Evolutionary conservation across 2,113 vertebrate genomes (phyloP).

Genomic region (Odontophorus gujanensis): DNA sequence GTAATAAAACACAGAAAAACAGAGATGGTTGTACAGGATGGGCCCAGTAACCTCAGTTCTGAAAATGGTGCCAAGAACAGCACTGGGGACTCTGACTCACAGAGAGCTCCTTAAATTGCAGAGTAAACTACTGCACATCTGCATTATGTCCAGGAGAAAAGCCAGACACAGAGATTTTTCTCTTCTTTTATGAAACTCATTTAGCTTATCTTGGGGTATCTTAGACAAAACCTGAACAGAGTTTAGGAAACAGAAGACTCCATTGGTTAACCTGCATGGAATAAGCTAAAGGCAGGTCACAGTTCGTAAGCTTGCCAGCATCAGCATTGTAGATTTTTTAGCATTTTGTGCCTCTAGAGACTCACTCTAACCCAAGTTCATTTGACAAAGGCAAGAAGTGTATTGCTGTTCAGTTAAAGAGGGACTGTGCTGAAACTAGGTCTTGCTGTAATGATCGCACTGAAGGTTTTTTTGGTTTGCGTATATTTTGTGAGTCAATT

Average conservation of each 20-base stretch:
- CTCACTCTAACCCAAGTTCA: background rate
- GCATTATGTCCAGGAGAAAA: constrained; percentile 1
- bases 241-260: background rate
- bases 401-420: background rate
- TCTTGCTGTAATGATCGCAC: background rate
- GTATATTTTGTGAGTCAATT: background rate
- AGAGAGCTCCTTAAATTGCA: constrained; percentile 14
- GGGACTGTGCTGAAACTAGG: background rate
- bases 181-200: background rate
- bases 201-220: background rate
- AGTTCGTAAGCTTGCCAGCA: background rate
- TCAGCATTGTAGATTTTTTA: background rate
- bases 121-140: constrained; percentile 40
- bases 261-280: background rate
- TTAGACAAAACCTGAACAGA: background rate
- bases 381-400: background rate
- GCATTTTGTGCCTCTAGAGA: background rate
- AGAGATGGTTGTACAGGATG: background rate
- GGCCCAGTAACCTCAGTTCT: constrained; percentile 7
- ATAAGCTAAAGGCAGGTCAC: background rate
- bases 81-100: constrained; percentile 18
- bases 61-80: constrained; percentile 29
- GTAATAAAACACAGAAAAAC: constrained; percentile 25
- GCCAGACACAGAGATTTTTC: background rate
- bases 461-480: background rate